phyloP scores from a whole-genome alignment of 2,888 invertebrate genomes.

The Agapetus fuscipes region DNA sequence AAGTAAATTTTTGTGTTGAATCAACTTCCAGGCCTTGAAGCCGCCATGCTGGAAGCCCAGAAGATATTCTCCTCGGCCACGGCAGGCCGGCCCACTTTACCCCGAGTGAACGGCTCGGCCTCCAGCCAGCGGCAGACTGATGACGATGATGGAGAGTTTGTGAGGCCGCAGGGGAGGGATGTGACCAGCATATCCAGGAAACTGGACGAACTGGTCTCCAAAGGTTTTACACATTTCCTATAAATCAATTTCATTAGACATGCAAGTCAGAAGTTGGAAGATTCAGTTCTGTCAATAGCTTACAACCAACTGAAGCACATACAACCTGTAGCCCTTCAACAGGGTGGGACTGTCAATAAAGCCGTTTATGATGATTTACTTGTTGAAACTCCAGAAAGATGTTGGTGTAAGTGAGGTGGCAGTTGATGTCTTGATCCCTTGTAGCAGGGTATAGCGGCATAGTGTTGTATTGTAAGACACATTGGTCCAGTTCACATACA shows the following conservation, averaged over 20 bases:
- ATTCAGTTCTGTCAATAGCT: too few species aligned
- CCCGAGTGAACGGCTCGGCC: slow-evolving; percentile 22
- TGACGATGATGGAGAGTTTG: slow-evolving; percentile 4
- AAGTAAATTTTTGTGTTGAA: background rate
- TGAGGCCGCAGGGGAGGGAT: slow-evolving; percentile 30
- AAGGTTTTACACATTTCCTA: slow-evolving; percentile 27
- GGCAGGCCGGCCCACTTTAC: slow-evolving; percentile 27
- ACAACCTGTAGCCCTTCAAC: too few species aligned
- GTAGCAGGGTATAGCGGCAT: too few species aligned
- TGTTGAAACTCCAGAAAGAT: too few species aligned
- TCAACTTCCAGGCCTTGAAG: slow-evolving; percentile 37
- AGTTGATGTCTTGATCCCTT: too few species aligned
- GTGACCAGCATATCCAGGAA: slow-evolving; percentile 30
- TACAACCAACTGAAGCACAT: too few species aligned
- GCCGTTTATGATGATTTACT: too few species aligned
- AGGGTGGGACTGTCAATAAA: too few species aligned
- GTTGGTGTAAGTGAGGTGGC: too few species aligned
- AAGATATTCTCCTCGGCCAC: slow-evolving; percentile 45
- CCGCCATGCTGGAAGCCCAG: slow-evolving; percentile 49
- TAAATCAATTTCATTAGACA: background rate
- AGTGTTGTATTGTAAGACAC: too few species aligned
- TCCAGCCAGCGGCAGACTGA: slow-evolving; percentile 2
- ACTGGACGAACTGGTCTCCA: slow-evolving; percentile 33
- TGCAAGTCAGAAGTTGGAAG: too few species aligned
- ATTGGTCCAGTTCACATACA: too few species aligned